These are phyloP conservation scores for Sclerodermus sp. DNA, from an alignment of 2,888 invertebrate species.

Conservation along the genomic window DNA sequence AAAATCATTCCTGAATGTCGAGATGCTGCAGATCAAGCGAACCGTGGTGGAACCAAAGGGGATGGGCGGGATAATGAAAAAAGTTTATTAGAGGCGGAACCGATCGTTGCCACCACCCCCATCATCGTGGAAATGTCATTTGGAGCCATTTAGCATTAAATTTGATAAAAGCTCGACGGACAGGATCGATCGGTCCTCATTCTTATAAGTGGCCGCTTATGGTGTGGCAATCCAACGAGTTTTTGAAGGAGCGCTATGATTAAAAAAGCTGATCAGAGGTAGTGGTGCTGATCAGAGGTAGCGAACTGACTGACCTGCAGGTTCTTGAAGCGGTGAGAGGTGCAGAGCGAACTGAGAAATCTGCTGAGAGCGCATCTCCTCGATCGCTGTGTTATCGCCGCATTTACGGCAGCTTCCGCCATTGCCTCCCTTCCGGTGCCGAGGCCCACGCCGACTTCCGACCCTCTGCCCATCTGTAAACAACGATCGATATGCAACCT, in stretches of 20 bases:
- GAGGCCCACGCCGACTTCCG: constrained; percentile 41
- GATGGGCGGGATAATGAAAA: background rate
- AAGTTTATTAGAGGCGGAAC: too few relatives aligned
- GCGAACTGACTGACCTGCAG: constrained; percentile 67
- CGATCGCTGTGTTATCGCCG: constrained; percentile 26
- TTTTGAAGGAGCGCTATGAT: too few relatives aligned
- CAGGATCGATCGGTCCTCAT: too few relatives aligned
- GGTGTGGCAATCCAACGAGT: too few relatives aligned
- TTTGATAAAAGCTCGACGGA: too few relatives aligned
- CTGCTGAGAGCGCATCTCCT: constrained; percentile 43
- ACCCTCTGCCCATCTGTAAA: constrained; percentile 41
- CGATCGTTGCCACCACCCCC: too few relatives aligned
- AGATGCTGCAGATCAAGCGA: background rate
- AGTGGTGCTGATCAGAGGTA: background rate
- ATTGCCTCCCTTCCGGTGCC: constrained; percentile 32
- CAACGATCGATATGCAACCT: too few relatives aligned
- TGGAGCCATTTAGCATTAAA: too few relatives aligned
- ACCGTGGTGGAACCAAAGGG: background rate
- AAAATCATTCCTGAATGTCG: background rate
- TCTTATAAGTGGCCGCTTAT: too few relatives aligned
- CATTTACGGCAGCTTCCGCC: constrained; percentile 28
- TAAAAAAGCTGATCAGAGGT: too few relatives aligned
- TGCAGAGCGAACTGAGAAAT: constrained; percentile 61
- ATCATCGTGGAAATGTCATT: too few relatives aligned
- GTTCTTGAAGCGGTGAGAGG: constrained; percentile 78